Conservation (phyloP, 1,140 invertebrate genomes). For the Papilio dardanus region DNA sequence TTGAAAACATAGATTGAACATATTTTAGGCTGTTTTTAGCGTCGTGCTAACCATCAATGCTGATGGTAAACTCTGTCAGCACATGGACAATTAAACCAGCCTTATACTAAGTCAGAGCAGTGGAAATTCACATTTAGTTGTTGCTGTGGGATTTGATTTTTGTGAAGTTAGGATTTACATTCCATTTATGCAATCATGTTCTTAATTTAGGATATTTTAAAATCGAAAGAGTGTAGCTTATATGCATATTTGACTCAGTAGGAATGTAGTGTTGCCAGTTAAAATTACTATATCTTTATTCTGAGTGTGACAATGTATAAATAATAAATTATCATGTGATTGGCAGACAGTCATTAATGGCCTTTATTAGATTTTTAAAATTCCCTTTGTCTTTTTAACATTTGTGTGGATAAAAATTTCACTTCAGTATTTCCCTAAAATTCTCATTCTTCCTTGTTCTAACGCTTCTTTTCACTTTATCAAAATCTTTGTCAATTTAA, state of each 20-base stretch:
- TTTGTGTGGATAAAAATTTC: conserved; percentile 27
- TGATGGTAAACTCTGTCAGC: too few relatives aligned
- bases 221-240: neutral
- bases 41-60: too few relatives aligned
- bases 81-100: too few relatives aligned
- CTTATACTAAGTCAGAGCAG: conserved; percentile 11
- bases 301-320: conserved; percentile 40
- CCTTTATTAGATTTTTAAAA: neutral
- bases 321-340: conserved; percentile 38
- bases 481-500: conserved; percentile 19
- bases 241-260: conserved; percentile 42
- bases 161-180: conserved; percentile 43
- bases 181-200: conserved; percentile 51
- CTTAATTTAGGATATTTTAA: conserved; percentile 18
- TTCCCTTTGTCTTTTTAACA: neutral
- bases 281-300: conserved; percentile 41
- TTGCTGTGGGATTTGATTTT: conserved; percentile 41
- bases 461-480: conserved; percentile 21
- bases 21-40: too few relatives aligned
- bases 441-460: neutral
- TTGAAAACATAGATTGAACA: neutral
- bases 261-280: conserved; percentile 49
- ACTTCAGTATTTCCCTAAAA: conserved; percentile 32
- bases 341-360: conserved; percentile 38
- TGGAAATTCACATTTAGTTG: conserved; percentile 23